A percentile compares a stretch with the other conserved stretches of the same genome.
phyloP scores from a whole-genome alignment of 2,888 invertebrate genomes.

The Cantharis rustica region DNA sequence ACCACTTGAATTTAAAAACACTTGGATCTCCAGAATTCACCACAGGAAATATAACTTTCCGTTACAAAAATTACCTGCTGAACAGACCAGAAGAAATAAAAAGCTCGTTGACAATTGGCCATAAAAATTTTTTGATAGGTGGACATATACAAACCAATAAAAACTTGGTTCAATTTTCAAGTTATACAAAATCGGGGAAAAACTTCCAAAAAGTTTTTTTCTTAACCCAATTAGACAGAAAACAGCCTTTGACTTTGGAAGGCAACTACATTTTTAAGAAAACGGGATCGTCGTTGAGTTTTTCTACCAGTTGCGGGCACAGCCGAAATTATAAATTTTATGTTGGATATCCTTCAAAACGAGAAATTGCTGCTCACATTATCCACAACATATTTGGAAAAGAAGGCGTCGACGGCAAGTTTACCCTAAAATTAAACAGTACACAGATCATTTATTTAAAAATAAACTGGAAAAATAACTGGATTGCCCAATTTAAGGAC shows the following conservation, averaged over 20 bases:
- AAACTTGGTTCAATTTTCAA: slow-evolving; percentile 32
- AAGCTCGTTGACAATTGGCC: slow-evolving; percentile 34
- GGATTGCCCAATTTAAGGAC: slow-evolving; percentile 32
- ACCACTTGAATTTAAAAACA: slow-evolving; percentile 31
- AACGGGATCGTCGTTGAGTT: slow-evolving; percentile 31
- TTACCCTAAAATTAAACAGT: slow-evolving; percentile 35
- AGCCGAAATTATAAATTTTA: slow-evolving; percentile 35
- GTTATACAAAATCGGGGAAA: slow-evolving; percentile 25
- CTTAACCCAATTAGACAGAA: slow-evolving; percentile 32
- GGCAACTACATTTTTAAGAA: slow-evolving; percentile 34
- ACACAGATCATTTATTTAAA: slow-evolving; percentile 38
- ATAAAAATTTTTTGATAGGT: slow-evolving; percentile 33
- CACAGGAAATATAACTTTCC: slow-evolving; percentile 31
- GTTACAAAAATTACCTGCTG: slow-evolving; percentile 32
- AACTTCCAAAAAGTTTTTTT: slow-evolving; percentile 30
- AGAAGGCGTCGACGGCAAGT: slow-evolving; percentile 31
- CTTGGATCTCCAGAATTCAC: slow-evolving; percentile 22
- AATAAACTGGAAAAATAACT: slow-evolving; percentile 30
- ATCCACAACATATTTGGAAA: slow-evolving; percentile 33
- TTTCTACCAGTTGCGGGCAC: slow-evolving; percentile 33
- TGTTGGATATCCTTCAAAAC: slow-evolving; percentile 35
- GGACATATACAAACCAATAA: slow-evolving; percentile 31
- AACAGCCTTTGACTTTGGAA: slow-evolving; percentile 36
- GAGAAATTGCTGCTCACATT: slow-evolving; percentile 34
- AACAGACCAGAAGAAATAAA: slow-evolving; percentile 29